Percentiles rank a stretch among this genome's conserved stretches.
Evolutionary conservation across 2,113 vertebrate species (phyloP).

Genomic region (Prinia subflava): DNA sequence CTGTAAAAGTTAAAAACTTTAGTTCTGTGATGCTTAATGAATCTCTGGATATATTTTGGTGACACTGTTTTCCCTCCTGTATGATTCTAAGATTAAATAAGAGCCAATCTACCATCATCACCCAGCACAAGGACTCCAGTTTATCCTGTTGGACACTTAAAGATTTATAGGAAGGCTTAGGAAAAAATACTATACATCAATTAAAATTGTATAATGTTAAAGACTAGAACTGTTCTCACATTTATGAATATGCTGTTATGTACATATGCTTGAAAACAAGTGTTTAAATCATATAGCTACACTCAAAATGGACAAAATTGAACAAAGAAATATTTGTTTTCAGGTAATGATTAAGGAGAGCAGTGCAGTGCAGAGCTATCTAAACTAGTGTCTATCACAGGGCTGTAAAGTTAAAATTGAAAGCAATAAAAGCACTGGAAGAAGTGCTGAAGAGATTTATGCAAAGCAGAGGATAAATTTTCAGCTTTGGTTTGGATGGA

Average conservation of each 20-base stretch:
- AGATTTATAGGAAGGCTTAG: not conserved
- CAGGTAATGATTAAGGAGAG: not conserved
- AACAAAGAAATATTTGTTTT: not conserved
- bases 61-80: not conserved
- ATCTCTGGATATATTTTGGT: not conserved
- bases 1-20: not conserved
- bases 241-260: not conserved
- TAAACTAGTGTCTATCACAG: not conserved
- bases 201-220: not conserved
- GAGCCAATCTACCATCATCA: not conserved
- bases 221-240: not conserved
- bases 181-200: not conserved
- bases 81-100: not conserved
- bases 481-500: constrained; percentile 31
- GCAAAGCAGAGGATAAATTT: constrained; percentile 33
- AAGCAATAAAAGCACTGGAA: not conserved
- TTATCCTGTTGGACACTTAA: not conserved
- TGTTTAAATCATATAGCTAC: not conserved
- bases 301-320: not conserved
- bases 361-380: not conserved
- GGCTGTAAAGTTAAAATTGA: not conserved
- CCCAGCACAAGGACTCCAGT: not conserved
- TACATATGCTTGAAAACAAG: not conserved
- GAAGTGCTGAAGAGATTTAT: constrained; percentile 20
- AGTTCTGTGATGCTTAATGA: not conserved